Evolutionary conservation across 2,888 invertebrate species (phyloP).

Genomic region (Caenorhabditis macrosperma): DNA sequence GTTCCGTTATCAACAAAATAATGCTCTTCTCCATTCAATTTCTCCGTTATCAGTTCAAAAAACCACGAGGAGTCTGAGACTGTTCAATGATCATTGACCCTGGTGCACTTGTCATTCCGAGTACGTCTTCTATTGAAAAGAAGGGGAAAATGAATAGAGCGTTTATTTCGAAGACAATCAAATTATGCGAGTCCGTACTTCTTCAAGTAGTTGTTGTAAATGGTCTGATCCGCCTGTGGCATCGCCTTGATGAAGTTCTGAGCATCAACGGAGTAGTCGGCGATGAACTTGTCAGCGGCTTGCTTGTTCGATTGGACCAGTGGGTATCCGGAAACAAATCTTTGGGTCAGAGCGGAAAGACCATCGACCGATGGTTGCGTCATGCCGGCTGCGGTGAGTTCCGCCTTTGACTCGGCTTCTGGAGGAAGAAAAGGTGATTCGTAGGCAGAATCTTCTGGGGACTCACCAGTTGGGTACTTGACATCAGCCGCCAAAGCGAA

Average conservation of each 20-base stretch:
- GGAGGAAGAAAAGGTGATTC: too few species aligned
- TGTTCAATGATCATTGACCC: too few species aligned
- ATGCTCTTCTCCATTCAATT: too few species aligned
- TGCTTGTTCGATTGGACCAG: not conserved
- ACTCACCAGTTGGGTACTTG: constrained; percentile 1
- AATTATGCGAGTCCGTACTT: constrained; percentile 20
- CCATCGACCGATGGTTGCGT: constrained; percentile 3
- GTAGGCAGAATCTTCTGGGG: too few species aligned
- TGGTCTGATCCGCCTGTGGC: constrained; percentile 12
- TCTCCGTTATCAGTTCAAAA: too few species aligned
- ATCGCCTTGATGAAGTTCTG: constrained; percentile 2
- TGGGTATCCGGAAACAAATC: constrained; percentile 2
- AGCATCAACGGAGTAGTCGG: constrained; percentile 14
- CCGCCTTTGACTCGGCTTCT: not conserved
- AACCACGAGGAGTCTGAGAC: too few species aligned
- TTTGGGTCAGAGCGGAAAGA: not conserved
- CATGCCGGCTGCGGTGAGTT: constrained; percentile 7
- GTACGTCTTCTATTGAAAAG: too few species aligned
- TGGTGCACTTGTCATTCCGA: not conserved
- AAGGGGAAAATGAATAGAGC: too few species aligned
- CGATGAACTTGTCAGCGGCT: constrained; percentile 19
- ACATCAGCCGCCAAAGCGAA: not conserved
- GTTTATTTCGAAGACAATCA: too few species aligned
- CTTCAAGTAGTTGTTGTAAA: constrained; percentile 20
- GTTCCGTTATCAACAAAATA: too few species aligned